phyloP scores from a whole-genome alignment of 2,797 vertebrate species.

The Sebastes steindachneri region DNA sequence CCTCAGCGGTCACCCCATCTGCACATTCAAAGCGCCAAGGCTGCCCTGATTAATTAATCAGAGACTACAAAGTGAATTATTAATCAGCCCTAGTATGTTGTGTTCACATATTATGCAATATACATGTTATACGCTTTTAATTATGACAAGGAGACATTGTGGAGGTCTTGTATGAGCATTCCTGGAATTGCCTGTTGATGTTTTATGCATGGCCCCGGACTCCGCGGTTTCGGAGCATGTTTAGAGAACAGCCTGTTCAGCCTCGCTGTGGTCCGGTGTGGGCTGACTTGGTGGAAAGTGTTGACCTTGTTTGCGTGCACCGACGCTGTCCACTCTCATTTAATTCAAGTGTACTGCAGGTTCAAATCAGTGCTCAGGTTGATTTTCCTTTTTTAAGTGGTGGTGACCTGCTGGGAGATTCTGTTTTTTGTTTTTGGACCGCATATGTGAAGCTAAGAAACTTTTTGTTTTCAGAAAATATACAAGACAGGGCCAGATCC shows the following conservation, averaged over 20 bases:
- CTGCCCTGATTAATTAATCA: slow-evolving; percentile 69
- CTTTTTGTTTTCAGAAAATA: background rate
- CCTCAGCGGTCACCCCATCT: slow-evolving; percentile 3
- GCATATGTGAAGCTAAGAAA: background rate
- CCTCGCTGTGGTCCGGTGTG: slow-evolving; percentile 38
- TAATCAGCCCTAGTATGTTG: slow-evolving; percentile 72
- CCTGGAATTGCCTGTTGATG: slow-evolving; percentile 58
- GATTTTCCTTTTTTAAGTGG: slow-evolving; percentile 9
- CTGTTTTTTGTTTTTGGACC: background rate
- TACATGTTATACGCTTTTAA: slow-evolving; percentile 67
- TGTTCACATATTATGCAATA: slow-evolving; percentile 73
- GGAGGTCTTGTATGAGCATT: slow-evolving; percentile 47
- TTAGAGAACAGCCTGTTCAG: slow-evolving; percentile 46
- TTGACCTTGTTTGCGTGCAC: slow-evolving; percentile 59
- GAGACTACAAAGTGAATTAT: slow-evolving; percentile 78
- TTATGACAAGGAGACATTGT: slow-evolving; percentile 59
- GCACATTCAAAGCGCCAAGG: slow-evolving; percentile 24
- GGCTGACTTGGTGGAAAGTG: slow-evolving; percentile 45
- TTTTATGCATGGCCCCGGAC: slow-evolving; percentile 68
- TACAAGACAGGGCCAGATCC: background rate
- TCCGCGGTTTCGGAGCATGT: slow-evolving; percentile 9
- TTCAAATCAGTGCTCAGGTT: slow-evolving; percentile 14
- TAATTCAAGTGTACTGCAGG: slow-evolving; percentile 36
- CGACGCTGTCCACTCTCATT: slow-evolving; percentile 23
- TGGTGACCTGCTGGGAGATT: background rate